phyloP scores from a whole-genome alignment of 2,888 invertebrate genomes.

The Troides helena region DNA sequence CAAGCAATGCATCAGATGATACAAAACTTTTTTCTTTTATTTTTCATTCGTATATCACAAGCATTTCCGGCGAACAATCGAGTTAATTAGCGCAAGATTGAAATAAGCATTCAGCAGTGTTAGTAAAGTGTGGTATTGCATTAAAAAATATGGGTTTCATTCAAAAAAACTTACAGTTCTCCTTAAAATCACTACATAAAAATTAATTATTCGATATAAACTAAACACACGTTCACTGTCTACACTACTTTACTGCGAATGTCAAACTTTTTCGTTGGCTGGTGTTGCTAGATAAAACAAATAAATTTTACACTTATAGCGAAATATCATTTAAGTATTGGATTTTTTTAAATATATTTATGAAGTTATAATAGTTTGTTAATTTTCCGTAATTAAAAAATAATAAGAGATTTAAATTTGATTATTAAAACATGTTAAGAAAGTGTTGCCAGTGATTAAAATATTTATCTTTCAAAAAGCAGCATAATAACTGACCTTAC shows the following conservation, averaged over 20 bases:
- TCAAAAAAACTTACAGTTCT: slow-evolving; percentile 68
- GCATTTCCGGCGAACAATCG: slow-evolving; percentile 60
- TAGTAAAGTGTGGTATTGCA: slow-evolving; percentile 31
- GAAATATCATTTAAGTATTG: too few species aligned
- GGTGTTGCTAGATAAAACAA: slow-evolving; percentile 51
- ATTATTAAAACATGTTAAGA: too few species aligned
- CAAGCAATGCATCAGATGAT: slow-evolving; percentile 60
- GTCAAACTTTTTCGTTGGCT: slow-evolving; percentile 54
- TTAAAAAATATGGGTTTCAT: slow-evolving; percentile 50
- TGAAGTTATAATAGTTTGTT: too few species aligned
- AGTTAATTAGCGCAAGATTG: slow-evolving; percentile 33
- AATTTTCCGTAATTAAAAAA: too few species aligned
- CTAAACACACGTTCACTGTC: slow-evolving; percentile 72
- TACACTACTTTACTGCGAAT: slow-evolving; percentile 68
- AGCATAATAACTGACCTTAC: too few species aligned
- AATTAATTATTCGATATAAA: slow-evolving; percentile 56
- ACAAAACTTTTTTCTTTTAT: slow-evolving; percentile 67
- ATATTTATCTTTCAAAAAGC: too few species aligned
- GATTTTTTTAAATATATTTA: too few species aligned
- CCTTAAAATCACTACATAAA: slow-evolving; percentile 67
- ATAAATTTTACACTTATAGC: too few species aligned
- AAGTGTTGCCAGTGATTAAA: too few species aligned
- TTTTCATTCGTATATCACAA: slow-evolving; percentile 54
- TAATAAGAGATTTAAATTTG: too few species aligned
- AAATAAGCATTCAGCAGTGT: slow-evolving; percentile 21